Base-by-base conservation (phyloP, 2,797 vertebrate species). In the Tangara arthus region DNA sequence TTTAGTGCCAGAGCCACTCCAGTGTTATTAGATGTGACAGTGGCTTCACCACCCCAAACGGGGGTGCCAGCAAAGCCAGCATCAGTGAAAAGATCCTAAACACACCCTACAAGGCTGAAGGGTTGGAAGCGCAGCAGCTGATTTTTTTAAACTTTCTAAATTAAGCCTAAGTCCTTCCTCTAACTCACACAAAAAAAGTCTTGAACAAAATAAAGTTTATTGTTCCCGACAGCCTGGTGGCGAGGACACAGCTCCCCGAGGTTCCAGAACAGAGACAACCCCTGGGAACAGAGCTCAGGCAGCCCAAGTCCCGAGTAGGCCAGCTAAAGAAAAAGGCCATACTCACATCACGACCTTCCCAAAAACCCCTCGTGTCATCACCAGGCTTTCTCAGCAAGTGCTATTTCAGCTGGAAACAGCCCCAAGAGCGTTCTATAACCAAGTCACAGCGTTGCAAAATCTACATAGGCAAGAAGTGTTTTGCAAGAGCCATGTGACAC, bases 401-500 rank as follows among this genome's bases (percentile, higher is more conserved):
- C 61, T 61, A 32, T 32, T 92, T 53, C 72, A 65, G 81, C 78
- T 42, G 55, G 12, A 41, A 57, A 68, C 34, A 35, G 52, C 91
- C 63, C 47, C 70, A 73, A 68, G 59, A 92, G 50, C 63, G 47
- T 72, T 95, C 95, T 94, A 70, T 95, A 88, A 91, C 65, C 93
- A 65, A 97, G 92, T 91, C 97, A n/a, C 84, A 55, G 60, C 93
- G 90, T 98, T 98, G 97, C 97, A 98, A 98, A 98, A 98, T 75
- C 86, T 95, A 73, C 95, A 75, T 19, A 87, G 91, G 97, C 95
- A 79, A 97, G 92, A 91, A 97, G 95, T 95, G 95, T 98, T 98
- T 98, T 98, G 98, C 98, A 99, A 98, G 97, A 97, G 86, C 96
- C 99, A 99, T 99, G 99, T 99, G 99, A 99, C 97, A 98, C 85